Percentiles rank a stretch among this genome's conserved stretches.
Conservation (phyloP, 2,888 invertebrate genomes). For the Prenolepis imparis region DNA sequence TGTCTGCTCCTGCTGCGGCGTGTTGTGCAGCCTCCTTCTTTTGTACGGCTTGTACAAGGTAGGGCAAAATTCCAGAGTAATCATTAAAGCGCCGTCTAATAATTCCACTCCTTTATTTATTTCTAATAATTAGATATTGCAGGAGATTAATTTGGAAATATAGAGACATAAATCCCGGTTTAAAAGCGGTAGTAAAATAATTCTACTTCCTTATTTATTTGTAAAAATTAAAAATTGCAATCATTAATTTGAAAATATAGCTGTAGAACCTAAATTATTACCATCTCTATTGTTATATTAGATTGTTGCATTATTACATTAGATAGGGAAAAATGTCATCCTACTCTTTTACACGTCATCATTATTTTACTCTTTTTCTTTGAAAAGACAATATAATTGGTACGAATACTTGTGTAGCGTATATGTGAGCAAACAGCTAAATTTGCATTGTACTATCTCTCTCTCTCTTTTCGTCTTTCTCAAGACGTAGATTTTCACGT, state of each 20-base stretch:
- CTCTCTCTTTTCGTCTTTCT: not conserved
- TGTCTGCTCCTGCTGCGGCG: slow-evolving; percentile 90
- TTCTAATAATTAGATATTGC: not conserved
- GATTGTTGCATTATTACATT: not conserved
- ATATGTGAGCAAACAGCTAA: not conserved
- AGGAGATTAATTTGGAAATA: not conserved
- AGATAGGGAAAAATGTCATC: not conserved
- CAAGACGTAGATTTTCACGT: slow-evolving; percentile 1
- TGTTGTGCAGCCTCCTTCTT: slow-evolving; percentile 90
- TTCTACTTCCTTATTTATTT: not conserved
- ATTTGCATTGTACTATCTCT: not conserved
- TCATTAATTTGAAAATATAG: not conserved
- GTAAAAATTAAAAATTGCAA: not conserved
- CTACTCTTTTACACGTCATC: not conserved
- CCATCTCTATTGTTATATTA: not conserved
- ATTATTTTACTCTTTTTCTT: not conserved
- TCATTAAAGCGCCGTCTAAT: not conserved
- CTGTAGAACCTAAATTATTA: not conserved
- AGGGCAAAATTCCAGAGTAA: slow-evolving; percentile 72
- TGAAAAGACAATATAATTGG: not conserved
- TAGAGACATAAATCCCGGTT: slow-evolving; percentile 87
- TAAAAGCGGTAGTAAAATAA: not conserved
- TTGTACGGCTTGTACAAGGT: slow-evolving; percentile 91
- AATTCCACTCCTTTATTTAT: not conserved
- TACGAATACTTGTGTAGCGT: not conserved